phyloP scores from a whole-genome alignment of 2,113 vertebrate genomes.

The Ictalurus punctatus region DNA sequence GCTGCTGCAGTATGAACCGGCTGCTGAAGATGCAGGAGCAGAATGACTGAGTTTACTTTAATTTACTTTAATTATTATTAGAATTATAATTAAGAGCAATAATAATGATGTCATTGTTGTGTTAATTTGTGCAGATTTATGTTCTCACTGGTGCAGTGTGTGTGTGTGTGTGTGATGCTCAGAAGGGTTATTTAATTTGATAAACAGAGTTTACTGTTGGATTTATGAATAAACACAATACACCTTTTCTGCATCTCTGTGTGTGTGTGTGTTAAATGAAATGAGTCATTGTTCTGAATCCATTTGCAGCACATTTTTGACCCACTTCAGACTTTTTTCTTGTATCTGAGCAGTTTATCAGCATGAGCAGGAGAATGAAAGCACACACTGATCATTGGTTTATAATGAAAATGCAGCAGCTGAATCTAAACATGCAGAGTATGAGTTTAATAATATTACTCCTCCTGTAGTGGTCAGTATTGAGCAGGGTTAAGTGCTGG shows the following conservation, averaged over 20 bases:
- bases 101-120: not conserved
- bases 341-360: not conserved
- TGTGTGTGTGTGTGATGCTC: not conserved
- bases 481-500: not conserved
- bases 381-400: too few relatives aligned
- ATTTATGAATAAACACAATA: not conserved
- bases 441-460: not conserved
- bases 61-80: not conserved
- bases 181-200: not conserved
- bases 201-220: not conserved
- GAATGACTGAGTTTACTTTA: conserved; percentile 47
- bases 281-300: too few relatives aligned
- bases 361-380: too few relatives aligned
- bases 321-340: not conserved
- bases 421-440: not conserved
- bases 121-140: not conserved
- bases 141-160: not conserved
- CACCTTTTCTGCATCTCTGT: not conserved
- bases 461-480: not conserved
- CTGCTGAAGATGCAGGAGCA: conserved; percentile 75
- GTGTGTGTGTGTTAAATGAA: not conserved
- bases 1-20: conserved; percentile 87
- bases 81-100: not conserved
- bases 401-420: not conserved
- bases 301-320: not conserved